These are phyloP conservation scores for Eptatretus burgeri DNA, from an alignment of 2,113 vertebrate genomes.

Conservation along the genomic window DNA sequence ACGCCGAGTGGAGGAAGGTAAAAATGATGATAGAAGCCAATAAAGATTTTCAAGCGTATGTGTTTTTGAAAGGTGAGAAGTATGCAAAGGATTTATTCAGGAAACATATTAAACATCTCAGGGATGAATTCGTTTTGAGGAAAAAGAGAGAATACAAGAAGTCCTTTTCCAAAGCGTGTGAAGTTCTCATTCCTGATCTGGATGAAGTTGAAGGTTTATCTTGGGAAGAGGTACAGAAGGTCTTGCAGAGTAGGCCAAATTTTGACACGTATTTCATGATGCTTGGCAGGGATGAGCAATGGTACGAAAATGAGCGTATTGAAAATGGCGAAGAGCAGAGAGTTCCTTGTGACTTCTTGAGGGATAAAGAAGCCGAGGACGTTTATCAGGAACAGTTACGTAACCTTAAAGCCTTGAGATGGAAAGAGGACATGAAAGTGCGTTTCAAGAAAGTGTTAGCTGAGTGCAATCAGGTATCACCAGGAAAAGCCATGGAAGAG, in stretches of 20 bases:
- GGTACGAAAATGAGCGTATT: constrained; percentile 51
- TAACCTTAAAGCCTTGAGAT: constrained; percentile 43
- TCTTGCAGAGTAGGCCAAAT: constrained; percentile 50
- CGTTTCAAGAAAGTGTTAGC: constrained; percentile 59
- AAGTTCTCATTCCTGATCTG: constrained; percentile 37
- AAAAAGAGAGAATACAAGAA: constrained; percentile 36
- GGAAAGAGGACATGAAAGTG: constrained; percentile 39
- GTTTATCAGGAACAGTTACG: constrained; percentile 48
- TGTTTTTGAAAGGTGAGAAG: constrained; percentile 57
- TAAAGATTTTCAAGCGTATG: constrained; percentile 54
- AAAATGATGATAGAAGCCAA: constrained; percentile 40
- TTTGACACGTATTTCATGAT: constrained; percentile 69
- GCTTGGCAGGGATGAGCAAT: constrained; percentile 41
- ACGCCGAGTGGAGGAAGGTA: constrained; percentile 36
- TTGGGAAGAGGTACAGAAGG: constrained; percentile 40
- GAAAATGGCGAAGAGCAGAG: constrained; percentile 44
- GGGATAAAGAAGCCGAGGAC: constrained; percentile 30
- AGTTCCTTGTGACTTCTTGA: constrained; percentile 67
- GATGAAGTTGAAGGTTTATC: constrained; percentile 62
- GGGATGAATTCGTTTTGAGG: constrained; percentile 68
- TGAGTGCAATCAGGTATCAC: constrained; percentile 52
- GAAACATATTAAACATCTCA: constrained; percentile 59
- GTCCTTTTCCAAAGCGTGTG: constrained; percentile 38
- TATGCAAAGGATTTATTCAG: constrained; percentile 84
- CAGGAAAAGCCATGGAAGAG: constrained; percentile 85